Base-by-base conservation (phyloP, 2,113 vertebrate species). In the Cephalopholis sonnerati region DNA sequence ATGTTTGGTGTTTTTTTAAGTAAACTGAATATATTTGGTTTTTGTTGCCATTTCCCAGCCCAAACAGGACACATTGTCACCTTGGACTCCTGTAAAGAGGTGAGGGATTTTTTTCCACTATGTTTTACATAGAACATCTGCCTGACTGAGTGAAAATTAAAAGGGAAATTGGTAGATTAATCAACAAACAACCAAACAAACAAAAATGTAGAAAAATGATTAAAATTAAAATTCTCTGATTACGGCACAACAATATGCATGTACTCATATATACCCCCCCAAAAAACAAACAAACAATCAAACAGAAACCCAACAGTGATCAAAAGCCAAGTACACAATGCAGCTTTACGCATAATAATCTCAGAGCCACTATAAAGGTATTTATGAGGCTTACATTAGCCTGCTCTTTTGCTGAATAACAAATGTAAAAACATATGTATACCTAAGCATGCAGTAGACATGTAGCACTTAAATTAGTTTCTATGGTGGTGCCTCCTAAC, bases 401-500 rank as follows among this genome's bases (percentile, higher is more conserved):
- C 9, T 41, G 27, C 18, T 3, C 8, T 54, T 61, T 25, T 25
- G 67, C 54, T 67, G 25, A 77, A 79, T 55, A 74, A 61, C 27
- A 29, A 27, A 66, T 57, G 39, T 50, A 66, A 66, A 66, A 36
- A 27, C 7, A 7, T 54, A 54, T 32, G n/a, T 78, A 71, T 36
- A 77, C 44, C 22, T 63, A 27, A 54, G 69, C 57, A 70, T 79
- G 59, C 10, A 67, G 39, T 24, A 20, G 9, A 81, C 20, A 58
- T 69, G 24, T 24, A 58, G 46, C 36, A 66, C 7, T 17, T 48
- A 18, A 36, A 36, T 69, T 22, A 22, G 1, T 55, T n/a, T 29
- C 18, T 46, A 44, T 12, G 63, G 7, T 24, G 1, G 22, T 65
- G 15, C 12, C 20, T 27, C 7, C 22, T 22, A n/a, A 54, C 24